phyloP scores from a whole-genome alignment of 2,797 vertebrate genomes.

The Microctenopoma steveboyesi region DNA sequence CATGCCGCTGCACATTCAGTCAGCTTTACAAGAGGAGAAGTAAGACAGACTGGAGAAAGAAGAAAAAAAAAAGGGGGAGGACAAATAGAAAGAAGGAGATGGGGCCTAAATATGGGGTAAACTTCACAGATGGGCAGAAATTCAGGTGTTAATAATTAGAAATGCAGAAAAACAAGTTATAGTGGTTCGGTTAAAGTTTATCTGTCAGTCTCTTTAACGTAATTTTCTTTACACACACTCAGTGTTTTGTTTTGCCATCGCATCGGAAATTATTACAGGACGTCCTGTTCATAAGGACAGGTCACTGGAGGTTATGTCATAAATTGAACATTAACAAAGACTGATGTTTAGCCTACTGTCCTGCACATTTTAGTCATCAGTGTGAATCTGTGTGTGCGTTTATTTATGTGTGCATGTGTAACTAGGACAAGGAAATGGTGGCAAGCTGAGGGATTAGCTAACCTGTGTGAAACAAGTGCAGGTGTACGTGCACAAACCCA shows the following conservation, averaged over 20 bases:
- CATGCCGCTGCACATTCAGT: slow-evolving; percentile 77
- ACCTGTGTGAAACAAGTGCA: background rate
- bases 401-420: slow-evolving; percentile 5
- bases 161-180: slow-evolving; percentile 8
- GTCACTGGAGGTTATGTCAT: slow-evolving; percentile 46
- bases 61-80: background rate
- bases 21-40: slow-evolving; percentile 59
- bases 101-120: slow-evolving; percentile 2
- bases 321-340: slow-evolving; percentile 71
- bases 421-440: slow-evolving; percentile 36
- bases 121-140: slow-evolving; percentile 13
- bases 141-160: background rate
- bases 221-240: background rate
- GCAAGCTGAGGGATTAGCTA: slow-evolving; percentile 10
- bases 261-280: slow-evolving; percentile 61
- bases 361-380: slow-evolving; percentile 16
- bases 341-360: slow-evolving; percentile 50
- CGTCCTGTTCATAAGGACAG: slow-evolving; percentile 59
- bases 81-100: background rate
- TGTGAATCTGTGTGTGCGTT: slow-evolving; percentile 5
- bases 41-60: slow-evolving; percentile 37
- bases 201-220: background rate
- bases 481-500: background rate
- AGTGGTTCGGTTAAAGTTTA: background rate
- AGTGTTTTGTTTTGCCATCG: slow-evolving; percentile 16